Percentiles rank a stretch among this genome's conserved stretches.
phyloP scores from a whole-genome alignment of 2,888 invertebrate species.

The Trachelus iudaicus region DNA sequence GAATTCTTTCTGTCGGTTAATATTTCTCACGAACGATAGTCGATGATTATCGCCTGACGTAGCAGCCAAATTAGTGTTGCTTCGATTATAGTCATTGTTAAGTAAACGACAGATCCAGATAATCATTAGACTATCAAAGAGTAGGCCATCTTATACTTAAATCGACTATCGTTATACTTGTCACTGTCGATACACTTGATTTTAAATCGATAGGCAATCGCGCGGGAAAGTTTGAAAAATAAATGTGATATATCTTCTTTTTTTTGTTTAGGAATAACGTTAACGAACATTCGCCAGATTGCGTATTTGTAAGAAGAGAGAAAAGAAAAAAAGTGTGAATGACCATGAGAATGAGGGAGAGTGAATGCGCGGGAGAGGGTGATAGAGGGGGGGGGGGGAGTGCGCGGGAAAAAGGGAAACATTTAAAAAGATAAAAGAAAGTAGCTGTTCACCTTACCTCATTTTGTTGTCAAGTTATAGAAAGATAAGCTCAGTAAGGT shows the following conservation, averaged over 20 bases:
- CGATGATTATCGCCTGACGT: neutral
- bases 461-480: constrained; percentile 42
- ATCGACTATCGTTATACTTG: neutral
- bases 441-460: constrained; percentile 40
- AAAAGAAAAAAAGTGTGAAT: neutral
- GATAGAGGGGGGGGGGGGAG: too few species aligned
- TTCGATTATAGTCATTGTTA: neutral
- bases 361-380: constrained; percentile 20
- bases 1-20: neutral
- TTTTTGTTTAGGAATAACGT: constrained; percentile 52
- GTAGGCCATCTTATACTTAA: neutral
- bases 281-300: constrained; percentile 45
- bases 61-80: neutral
- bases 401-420: neutral
- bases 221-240: constrained; percentile 21
- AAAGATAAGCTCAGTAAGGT: constrained; percentile 30
- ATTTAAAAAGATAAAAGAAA: constrained; percentile 19
- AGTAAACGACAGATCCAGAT: neutral
- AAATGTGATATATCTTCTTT: constrained; percentile 39
- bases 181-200: neutral
- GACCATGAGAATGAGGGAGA: neutral
- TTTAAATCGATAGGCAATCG: neutral
- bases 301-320: constrained; percentile 47
- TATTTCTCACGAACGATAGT: neutral
- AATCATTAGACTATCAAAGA: neutral